Evolutionary conservation across 1,140 invertebrate genomes (phyloP), one percentile per base, ranked within the genome.

Genomic region (Chrysopa pallens): DNA sequence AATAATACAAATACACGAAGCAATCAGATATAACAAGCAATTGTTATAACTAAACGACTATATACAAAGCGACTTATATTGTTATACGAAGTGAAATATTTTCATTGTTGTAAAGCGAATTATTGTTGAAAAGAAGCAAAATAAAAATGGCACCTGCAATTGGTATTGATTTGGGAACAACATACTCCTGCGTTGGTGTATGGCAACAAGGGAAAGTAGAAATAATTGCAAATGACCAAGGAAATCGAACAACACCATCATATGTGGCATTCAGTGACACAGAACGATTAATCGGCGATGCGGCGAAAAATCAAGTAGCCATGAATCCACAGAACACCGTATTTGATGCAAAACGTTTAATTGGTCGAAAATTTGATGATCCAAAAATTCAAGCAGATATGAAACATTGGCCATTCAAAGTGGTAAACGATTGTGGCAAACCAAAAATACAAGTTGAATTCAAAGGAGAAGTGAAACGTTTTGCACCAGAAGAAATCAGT

Each of bases 221-320:
- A 62, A 91, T 92, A 54, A 90, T 93, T 52, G 87, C 87, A 53
- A 93, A 94, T 58, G 89, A 93, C 58, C 87, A 91, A 67, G 90
- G 89, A 14, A 93, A 93, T 64, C 66, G 88, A 38, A 93, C 87
- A 23, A 92, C 88, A 33, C 87, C 87, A 6, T 83, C 80, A 42
- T 93, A 91, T 63, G 88, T 94, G 33, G 88, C 85, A 1, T 80
- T 89, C 60, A 85, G 78, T 1, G 83, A 88, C 46, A 79, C 75
- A 0, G 84, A 89, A 56, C 61, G 81, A 2, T 63, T 85, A 8
- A 80, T 85, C 14, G 70, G 70, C 11, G 67, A 73, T 46, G 70
- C 68, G 2, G 68, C 69, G 13, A 48, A 69, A 71, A 55, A 67
- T 40, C 72, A 73, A 69, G 67, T 70, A 33, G 78, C 84, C 7